Evolutionary conservation across 2,113 vertebrate genomes (phyloP).

Genomic region (Etheostoma spectabile): DNA sequence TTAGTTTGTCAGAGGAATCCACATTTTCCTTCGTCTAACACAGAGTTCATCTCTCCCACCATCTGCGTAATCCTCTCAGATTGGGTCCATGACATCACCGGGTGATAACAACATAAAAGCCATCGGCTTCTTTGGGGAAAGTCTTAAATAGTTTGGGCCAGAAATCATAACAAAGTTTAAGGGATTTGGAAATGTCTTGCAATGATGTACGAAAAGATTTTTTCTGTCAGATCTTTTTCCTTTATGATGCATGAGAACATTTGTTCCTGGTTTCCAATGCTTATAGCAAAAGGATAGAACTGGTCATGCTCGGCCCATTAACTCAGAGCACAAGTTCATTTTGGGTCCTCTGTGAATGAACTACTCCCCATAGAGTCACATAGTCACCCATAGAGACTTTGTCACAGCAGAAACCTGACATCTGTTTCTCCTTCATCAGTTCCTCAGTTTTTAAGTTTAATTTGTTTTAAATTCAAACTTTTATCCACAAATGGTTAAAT

Average conservation of each 20-base stretch:
- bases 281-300: constrained; percentile 49
- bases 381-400: not conserved
- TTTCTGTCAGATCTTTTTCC: constrained; percentile 63
- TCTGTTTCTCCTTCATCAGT: constrained; percentile 17
- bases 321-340: constrained; percentile 51
- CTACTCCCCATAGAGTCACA: not conserved
- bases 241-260: constrained; percentile 63
- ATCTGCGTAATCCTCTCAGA: constrained; percentile 69
- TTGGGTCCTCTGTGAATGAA: constrained; percentile 40
- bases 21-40: constrained; percentile 66
- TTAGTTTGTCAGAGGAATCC: constrained; percentile 64
- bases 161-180: constrained; percentile 75
- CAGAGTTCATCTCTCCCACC: constrained; percentile 49
- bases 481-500: constrained; percentile 16
- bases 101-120: constrained; percentile 66
- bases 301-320: constrained; percentile 48
- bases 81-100: constrained; percentile 75
- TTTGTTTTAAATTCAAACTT: constrained; percentile 6
- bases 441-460: constrained; percentile 1
- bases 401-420: constrained; percentile 14
- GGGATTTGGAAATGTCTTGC: constrained; percentile 72
- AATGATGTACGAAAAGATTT: constrained; percentile 59
- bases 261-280: constrained; percentile 63
- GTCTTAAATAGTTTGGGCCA: constrained; percentile 60
- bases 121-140: constrained; percentile 53